Evolutionary conservation across 2,797 vertebrate genomes (phyloP).

Genomic region (Chaenodraco wilsoni): DNA sequence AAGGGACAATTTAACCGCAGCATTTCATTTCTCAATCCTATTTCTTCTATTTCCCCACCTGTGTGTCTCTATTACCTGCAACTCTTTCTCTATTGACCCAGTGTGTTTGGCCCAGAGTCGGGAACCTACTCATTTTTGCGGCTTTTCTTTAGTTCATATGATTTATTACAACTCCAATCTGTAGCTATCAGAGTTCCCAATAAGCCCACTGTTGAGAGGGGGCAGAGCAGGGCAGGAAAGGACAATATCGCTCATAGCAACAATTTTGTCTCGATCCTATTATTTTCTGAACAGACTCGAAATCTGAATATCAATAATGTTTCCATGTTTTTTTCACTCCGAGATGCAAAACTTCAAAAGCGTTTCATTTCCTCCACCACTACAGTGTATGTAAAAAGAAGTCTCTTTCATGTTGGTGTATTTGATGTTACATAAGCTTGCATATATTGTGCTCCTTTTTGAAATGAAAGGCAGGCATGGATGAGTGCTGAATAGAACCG

Average conservation of each 20-base stretch:
- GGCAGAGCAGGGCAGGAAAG: constrained; percentile 45
- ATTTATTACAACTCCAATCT: constrained; percentile 69
- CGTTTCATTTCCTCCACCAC: constrained; percentile 4
- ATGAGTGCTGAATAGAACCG: constrained; percentile 61
- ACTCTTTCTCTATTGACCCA: constrained; percentile 65
- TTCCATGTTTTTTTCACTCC: constrained; percentile 5
- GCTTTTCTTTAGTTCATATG: constrained; percentile 76
- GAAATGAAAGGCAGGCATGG: constrained; percentile 68
- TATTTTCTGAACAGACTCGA: constrained; percentile 42
- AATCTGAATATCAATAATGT: constrained; percentile 55
- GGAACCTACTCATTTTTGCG: constrained; percentile 65
- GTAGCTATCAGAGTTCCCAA: constrained; percentile 68
- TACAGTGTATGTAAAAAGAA: constrained; percentile 29
- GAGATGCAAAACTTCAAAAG: constrained; percentile 58
- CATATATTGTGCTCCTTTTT: constrained; percentile 67
- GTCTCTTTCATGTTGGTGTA: constrained; percentile 64
- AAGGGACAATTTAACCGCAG: constrained; percentile 33
- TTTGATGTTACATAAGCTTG: constrained; percentile 69
- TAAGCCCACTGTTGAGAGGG: constrained; percentile 62
- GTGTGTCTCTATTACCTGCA: constrained; percentile 44
- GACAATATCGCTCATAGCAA: constrained; percentile 55
- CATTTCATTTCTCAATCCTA: constrained; percentile 28
- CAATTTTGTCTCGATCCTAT: constrained; percentile 31
- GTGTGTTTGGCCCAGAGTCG: constrained; percentile 64
- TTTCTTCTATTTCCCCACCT: constrained; percentile 52